phyloP scores from a whole-genome alignment of 2,113 vertebrate genomes.

The Atherinomorus stipes region DNA sequence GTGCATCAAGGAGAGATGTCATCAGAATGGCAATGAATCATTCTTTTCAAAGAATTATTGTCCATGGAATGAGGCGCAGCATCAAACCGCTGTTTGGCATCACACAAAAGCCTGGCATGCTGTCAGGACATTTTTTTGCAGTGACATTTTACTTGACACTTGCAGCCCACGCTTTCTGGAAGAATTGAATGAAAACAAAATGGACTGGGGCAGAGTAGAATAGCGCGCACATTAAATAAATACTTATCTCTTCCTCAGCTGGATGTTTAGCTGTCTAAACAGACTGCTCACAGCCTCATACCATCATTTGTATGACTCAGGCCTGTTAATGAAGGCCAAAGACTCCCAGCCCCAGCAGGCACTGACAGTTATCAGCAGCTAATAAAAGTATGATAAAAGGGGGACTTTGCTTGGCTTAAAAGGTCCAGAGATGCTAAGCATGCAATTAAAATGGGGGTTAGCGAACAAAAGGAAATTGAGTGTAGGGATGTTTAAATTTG shows the following conservation, averaged over 20 bases:
- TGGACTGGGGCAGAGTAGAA: conserved; percentile 17
- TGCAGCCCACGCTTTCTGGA: conserved; percentile 27
- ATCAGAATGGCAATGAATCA: conserved; percentile 56
- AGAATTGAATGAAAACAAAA: conserved; percentile 48
- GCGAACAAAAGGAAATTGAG: conserved; percentile 64
- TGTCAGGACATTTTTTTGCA: conserved; percentile 62
- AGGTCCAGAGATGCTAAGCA: conserved; percentile 51
- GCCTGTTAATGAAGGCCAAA: conserved; percentile 62
- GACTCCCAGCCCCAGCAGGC: conserved; percentile 46
- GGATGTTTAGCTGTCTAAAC: conserved; percentile 34
- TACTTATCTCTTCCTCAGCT: conserved; percentile 47
- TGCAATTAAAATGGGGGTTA: conserved; percentile 50
- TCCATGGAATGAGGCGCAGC: conserved; percentile 45
- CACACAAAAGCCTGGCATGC: conserved; percentile 48
- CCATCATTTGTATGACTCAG: conserved; percentile 59
- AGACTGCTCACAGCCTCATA: conserved; percentile 37
- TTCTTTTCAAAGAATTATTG: conserved; percentile 52
- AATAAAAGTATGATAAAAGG: conserved; percentile 67
- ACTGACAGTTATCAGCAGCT: conserved; percentile 53
- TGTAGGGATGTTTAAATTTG: conserved; percentile 25
- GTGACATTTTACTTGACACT: conserved; percentile 54
- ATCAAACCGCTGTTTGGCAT: conserved; percentile 55
- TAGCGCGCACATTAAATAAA: conserved; percentile 53
- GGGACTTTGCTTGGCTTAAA: conserved; percentile 55
- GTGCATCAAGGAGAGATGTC: conserved; percentile 51